Conservation (phyloP, 53 echinoderm and acorn worm genomes). For the Paelopatides confundens region DNA sequence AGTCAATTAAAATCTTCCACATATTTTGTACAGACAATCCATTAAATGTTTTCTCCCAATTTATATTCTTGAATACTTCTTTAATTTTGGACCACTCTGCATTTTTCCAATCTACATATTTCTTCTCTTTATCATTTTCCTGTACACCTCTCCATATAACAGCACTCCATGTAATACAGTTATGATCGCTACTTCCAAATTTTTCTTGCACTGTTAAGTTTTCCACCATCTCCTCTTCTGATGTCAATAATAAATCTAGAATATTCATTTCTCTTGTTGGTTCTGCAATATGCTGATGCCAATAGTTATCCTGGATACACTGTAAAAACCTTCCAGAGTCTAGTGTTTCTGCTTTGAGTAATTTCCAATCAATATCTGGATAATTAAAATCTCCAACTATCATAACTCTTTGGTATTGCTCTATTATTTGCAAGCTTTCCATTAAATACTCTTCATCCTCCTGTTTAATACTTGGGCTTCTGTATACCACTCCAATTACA, state of each 20-base stretch:
- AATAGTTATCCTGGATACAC: slow-evolving; percentile 1
- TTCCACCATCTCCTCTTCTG: not conserved
- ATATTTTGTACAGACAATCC: not conserved
- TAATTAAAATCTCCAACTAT: slow-evolving; percentile 6
- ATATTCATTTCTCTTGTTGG: slow-evolving; percentile 1
- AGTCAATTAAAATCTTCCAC: not conserved
- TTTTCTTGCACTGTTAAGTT: not conserved
- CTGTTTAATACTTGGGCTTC: not conserved
- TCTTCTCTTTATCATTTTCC: not conserved
- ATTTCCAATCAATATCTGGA: slow-evolving; percentile 7
- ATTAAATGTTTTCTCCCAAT: not conserved
- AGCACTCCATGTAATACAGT: not conserved
- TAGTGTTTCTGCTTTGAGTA: not conserved
- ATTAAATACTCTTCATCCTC: not conserved
- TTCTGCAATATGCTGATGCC: slow-evolving; percentile 5
- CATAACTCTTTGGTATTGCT: not conserved
- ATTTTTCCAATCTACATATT: not conserved
- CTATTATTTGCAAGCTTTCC: not conserved
- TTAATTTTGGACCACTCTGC: not conserved
- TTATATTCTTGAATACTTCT: not conserved
- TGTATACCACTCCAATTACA: not conserved
- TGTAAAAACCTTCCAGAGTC: slow-evolving; percentile 15
- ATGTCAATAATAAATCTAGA: not conserved
- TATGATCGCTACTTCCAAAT: not conserved
- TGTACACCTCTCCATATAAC: not conserved